These are phyloP conservation scores for Epizoanthus fatuus DNA, from an alignment of 92 coral and sea anemone species.

Conservation along the genomic window DNA sequence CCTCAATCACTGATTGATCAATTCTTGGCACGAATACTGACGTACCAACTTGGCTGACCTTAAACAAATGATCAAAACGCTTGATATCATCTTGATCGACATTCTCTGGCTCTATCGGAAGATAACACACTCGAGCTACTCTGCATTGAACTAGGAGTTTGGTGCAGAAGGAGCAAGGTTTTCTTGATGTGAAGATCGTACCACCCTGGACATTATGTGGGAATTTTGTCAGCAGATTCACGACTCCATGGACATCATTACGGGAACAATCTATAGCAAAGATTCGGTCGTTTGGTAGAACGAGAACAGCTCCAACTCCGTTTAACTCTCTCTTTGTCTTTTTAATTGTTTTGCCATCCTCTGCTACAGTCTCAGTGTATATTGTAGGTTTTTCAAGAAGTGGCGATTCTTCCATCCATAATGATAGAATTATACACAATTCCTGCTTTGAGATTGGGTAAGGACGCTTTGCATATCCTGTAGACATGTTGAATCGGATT, in stretches of 20 bases:
- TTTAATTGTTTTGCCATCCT: background rate
- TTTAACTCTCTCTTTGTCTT: too few relatives aligned
- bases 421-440: slow-evolving; percentile 52
- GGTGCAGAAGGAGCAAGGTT: slow-evolving; percentile 77
- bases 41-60: slow-evolving; percentile 64
- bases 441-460: slow-evolving; percentile 45
- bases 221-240: slow-evolving; percentile 66
- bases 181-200: slow-evolving; percentile 68
- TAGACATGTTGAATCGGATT: background rate
- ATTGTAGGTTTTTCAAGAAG: background rate
- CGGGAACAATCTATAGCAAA: slow-evolving; percentile 75
- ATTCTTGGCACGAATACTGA: slow-evolving; percentile 63
- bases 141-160: slow-evolving; percentile 76
- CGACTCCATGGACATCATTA: slow-evolving; percentile 68
- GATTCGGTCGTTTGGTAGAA: slow-evolving; percentile 60
- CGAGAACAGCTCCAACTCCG: slow-evolving; percentile 71
- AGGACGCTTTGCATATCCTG: slow-evolving; percentile 41
- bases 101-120: slow-evolving; percentile 75
- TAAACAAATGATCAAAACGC: slow-evolving; percentile 58
- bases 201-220: slow-evolving; percentile 47
- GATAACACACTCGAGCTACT: slow-evolving; percentile 65
- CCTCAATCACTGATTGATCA: slow-evolving; percentile 6
- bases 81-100: slow-evolving; percentile 22
- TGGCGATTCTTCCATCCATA: slow-evolving; percentile 70
- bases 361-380: too few relatives aligned